Evolutionary conservation across 2,888 invertebrate genomes (phyloP).

Genomic region (Nezara viridula): DNA sequence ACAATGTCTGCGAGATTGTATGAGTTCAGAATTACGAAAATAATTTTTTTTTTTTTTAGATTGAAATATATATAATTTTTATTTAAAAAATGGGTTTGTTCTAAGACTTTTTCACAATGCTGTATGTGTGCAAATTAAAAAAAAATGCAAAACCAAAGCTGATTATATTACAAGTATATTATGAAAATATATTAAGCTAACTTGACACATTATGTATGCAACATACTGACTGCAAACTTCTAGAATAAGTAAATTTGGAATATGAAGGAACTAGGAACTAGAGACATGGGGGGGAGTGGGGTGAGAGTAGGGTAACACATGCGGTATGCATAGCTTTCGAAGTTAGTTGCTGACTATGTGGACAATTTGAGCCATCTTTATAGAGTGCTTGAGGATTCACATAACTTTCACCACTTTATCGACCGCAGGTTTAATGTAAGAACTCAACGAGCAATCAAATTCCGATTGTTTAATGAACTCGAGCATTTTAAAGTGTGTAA

Average conservation of each 20-base stretch:
- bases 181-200: neutral
- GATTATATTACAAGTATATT: too few species aligned
- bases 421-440: neutral
- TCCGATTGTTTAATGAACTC: neutral
- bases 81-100: too few species aligned
- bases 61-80: too few species aligned
- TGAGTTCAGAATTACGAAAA: too few species aligned
- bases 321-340: neutral
- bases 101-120: too few species aligned
- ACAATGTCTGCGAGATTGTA: too few species aligned
- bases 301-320: too few species aligned
- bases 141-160: too few species aligned
- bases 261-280: neutral
- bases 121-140: too few species aligned
- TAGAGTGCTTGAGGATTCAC: neutral
- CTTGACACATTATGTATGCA: neutral
- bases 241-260: neutral
- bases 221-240: neutral
- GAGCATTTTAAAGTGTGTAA: neutral
- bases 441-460: neutral
- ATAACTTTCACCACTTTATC: neutral
- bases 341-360: neutral
- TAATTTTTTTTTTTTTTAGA: too few species aligned
- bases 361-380: neutral
- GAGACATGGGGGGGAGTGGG: neutral